These are phyloP conservation scores for Eupelmus urozonus DNA, from an alignment of 2,888 invertebrate genomes.

Conservation along the genomic window DNA sequence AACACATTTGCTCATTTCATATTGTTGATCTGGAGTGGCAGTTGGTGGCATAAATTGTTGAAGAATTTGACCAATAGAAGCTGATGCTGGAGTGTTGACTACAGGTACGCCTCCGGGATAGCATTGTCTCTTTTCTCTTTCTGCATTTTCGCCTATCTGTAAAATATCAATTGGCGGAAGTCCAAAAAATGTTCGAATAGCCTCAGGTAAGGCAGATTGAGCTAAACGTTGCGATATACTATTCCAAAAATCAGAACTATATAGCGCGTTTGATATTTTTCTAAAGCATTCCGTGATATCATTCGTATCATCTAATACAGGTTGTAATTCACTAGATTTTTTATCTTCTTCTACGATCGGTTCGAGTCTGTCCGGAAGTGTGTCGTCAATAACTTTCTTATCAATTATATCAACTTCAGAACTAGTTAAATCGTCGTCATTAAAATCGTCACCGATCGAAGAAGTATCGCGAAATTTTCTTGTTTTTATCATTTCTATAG, in stretches of 20 bases:
- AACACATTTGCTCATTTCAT: conserved; percentile 36
- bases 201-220: conserved; percentile 15
- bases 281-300: conserved; percentile 24
- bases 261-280: conserved; percentile 25
- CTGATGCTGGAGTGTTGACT: neutral
- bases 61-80: conserved; percentile 28
- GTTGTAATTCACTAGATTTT: neutral
- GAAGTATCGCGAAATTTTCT: conserved; percentile 39
- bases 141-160: conserved; percentile 43
- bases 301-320: conserved; percentile 8
- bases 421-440: conserved; percentile 18
- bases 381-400: conserved; percentile 20
- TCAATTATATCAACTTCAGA: conserved; percentile 21
- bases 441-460: conserved; percentile 38
- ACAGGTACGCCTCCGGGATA: neutral
- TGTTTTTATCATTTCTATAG: conserved; percentile 24
- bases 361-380: conserved; percentile 32
- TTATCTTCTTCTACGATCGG: conserved; percentile 38
- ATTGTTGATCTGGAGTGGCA: conserved; percentile 15
- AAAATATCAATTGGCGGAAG: conserved; percentile 47
- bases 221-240: conserved; percentile 18
- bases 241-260: conserved; percentile 47
- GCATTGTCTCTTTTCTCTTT: conserved; percentile 10
- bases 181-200: conserved; percentile 39
- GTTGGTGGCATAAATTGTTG: conserved; percentile 41